Evolutionary conservation across 1,140 invertebrate species (phyloP), one percentile per base, ranked within the genome.

Genomic region (Papilio helenus): DNA sequence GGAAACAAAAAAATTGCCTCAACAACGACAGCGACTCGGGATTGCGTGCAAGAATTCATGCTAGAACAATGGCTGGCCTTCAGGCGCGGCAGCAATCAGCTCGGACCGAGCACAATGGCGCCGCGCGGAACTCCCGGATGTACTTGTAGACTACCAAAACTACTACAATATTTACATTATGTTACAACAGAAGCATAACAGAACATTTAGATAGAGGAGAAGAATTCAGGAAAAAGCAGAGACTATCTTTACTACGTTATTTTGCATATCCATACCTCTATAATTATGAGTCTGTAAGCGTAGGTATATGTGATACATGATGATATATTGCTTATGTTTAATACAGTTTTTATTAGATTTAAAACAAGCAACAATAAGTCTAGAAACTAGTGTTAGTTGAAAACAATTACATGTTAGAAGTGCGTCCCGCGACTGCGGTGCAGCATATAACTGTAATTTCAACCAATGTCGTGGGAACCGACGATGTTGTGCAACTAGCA

Each of bases 381-480:
- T 0, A 61, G 58, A 61, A 3, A 29, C 23, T 29, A 68, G 61
- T 14, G 61, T 44, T 44, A 3, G 71, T 44, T 71, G 14, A n/a
- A 29, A 34, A 51, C 42, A 76, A 76, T 76, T 80, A 76, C 81
- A n/a, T n/a, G n/a, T n/a, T n/a, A n/a, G n/a, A n/a, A n/a, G n/a
- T n/a, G n/a, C n/a, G n/a, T n/a, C n/a, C n/a, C 16, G 20, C 72
- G 79, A 81, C 76, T 76, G 79, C 72, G 49, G 79, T 76, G 88
- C 72, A 34, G 79, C 78, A 88, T 88, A 91, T 90, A 92, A 90
- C 86, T 81, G 92, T 91, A 92, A 92, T 94, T 92, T 90, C 82
- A 86, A 89, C 86, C 91, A 94, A 92, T 94, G 92, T 90, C 92
- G 91, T 94, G 92, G 88, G 92, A 94, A 92, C 87, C 84, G 76